A percentile compares a stretch with the other conserved stretches of the same genome.
Evolutionary conservation across 2,797 vertebrate genomes (phyloP).

Genomic region (Oreortyx pictus): DNA sequence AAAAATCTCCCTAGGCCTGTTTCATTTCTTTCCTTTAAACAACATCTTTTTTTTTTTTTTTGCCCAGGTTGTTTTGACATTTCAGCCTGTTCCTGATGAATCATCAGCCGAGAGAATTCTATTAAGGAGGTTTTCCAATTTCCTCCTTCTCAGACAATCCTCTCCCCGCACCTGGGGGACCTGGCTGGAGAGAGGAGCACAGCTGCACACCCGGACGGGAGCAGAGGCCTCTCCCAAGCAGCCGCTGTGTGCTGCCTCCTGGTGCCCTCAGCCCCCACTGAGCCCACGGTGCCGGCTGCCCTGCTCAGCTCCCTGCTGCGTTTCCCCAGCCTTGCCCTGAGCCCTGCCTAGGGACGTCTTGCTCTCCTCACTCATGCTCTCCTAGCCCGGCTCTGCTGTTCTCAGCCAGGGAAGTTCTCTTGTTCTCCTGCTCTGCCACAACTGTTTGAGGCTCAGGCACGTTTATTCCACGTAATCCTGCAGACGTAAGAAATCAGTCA

Average conservation of each 20-base stretch:
- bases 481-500: rapidly evolving
- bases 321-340: background rate
- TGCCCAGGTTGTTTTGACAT: background rate
- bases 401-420: background rate
- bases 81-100: background rate
- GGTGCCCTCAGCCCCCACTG: background rate
- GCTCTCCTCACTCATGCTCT: background rate
- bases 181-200: background rate
- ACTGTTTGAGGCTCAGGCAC: background rate
- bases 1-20: background rate
- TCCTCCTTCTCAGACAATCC: background rate
- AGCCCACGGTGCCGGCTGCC: background rate
- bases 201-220: background rate
- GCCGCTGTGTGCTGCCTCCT: rapidly evolving
- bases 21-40: background rate
- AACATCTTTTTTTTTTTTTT: background rate
- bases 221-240: rapidly evolving
- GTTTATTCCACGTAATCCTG: rapidly evolving
- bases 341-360: background rate
- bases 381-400: background rate
- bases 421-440: background rate
- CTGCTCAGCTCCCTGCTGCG: rapidly evolving
- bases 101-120: background rate
- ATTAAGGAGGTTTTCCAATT: background rate
- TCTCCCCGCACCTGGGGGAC: background rate